phyloP scores from a whole-genome alignment of 1,140 invertebrate species.

The Panagrolaimus sp. region DNA sequence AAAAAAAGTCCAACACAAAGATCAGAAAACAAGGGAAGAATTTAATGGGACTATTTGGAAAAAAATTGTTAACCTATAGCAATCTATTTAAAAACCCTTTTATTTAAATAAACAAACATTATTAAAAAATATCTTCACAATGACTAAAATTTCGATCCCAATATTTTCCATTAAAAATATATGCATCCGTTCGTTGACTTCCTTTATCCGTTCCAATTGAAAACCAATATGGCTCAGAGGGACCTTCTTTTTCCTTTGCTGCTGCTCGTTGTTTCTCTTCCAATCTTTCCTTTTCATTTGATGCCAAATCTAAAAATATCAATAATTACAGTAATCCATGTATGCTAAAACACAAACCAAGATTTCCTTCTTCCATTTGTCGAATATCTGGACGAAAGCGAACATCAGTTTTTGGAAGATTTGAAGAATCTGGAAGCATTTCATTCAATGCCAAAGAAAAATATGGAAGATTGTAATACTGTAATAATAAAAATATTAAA shows the following conservation, averaged over 20 bases:
- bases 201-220: neutral
- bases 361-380: neutral
- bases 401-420: neutral
- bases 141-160: neutral
- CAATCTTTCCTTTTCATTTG: too few relatives aligned
- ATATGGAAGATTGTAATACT: conserved; percentile 2
- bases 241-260: too few relatives aligned
- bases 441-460: conserved; percentile 15
- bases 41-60: too few relatives aligned
- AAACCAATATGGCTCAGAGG: neutral
- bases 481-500: neutral
- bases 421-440: neutral
- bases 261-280: too few relatives aligned
- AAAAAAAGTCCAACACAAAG: too few relatives aligned
- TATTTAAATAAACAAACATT: neutral
- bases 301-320: too few relatives aligned
- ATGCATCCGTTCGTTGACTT: neutral
- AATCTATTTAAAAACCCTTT: too few relatives aligned
- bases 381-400: conserved; percentile 18
- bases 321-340: too few relatives aligned
- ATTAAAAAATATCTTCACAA: conserved; percentile 8
- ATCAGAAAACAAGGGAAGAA: too few relatives aligned
- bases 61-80: too few relatives aligned
- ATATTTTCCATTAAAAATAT: conserved; percentile 5
- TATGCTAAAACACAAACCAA: neutral